Base-by-base conservation (phyloP, 2,113 vertebrate species). In the Synchiropus splendidus region DNA sequence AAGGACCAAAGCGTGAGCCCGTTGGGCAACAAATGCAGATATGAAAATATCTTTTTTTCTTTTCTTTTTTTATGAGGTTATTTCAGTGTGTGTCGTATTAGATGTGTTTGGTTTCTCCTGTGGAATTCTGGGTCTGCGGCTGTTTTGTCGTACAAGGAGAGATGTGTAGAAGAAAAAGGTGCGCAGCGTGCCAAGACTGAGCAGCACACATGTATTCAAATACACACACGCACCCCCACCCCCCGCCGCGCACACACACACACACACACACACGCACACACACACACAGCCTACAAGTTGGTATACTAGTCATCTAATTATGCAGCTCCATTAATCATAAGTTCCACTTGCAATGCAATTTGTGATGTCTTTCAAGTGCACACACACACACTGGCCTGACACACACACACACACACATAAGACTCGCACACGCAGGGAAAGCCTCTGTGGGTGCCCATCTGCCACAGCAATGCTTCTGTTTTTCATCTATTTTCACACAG, bases 1-100 rank as follows among this genome's bases (percentile, higher is more conserved):
- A 36, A 34, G 48, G 31, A 44, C 49, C 45, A 41, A 67, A 67
- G 42, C 64, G 51, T 52, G 17, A 51, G 45, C 30, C 63, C 63
- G 37, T 58, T 41, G 54, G 72, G n/a, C 47, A 54, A 36, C 32
- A 51, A 65, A 70, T 55, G 43, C 49, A 34, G 57, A 35, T 46
- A 55, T 49, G 34, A 21, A 58, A 43, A 64, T 37, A 51, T 42
- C 8, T 16, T 45, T 51, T 18, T 31, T 27, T 14, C 13, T 44
- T 15, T 18, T 27, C 4, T 18, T 3, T 59, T 5, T 41, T 39
- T 51, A 36, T 14, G 31, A 46, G 33, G 10, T 18, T 31, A 52
- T 45, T 54, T 56, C 51, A 48, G 51, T 45, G 8, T 4, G 18
- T 12, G 32, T 13, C 31, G 16, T 35, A 18, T 32, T 44, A 16